phyloP scores from a whole-genome alignment of 2,888 invertebrate genomes.

The Rhagonycha lutea region DNA sequence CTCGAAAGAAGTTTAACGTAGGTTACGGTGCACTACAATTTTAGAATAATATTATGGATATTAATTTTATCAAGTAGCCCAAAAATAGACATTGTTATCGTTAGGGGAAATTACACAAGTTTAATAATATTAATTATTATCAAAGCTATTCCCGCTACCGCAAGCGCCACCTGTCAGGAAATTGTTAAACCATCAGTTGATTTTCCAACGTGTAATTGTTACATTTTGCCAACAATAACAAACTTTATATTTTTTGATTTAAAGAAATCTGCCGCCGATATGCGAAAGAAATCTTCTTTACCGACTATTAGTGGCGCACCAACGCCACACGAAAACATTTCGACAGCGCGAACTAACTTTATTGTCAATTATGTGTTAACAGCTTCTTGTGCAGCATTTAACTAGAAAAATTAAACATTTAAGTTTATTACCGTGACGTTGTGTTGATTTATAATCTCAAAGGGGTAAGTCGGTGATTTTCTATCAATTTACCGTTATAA shows the following conservation, averaged over 20 bases:
- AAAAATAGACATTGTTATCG: neutral
- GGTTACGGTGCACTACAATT: neutral
- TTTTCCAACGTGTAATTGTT: too few relatives aligned
- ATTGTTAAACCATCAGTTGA: too few relatives aligned
- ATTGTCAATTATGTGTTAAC: conserved; percentile 17
- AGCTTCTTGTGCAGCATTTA: conserved; percentile 11
- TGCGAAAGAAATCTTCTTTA: neutral
- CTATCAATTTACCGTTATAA: neutral
- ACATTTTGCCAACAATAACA: too few relatives aligned
- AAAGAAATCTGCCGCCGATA: neutral
- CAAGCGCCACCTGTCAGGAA: neutral
- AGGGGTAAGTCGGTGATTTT: neutral
- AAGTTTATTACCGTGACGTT: neutral
- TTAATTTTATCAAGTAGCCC: neutral
- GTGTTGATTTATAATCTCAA: neutral
- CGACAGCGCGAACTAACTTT: conserved; percentile 13
- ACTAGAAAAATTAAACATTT: conserved; percentile 8
- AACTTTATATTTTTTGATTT: too few relatives aligned
- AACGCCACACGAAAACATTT: conserved; percentile 25
- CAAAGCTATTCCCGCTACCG: neutral
- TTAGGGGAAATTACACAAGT: neutral
- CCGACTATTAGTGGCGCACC: neutral
- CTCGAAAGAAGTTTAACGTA: neutral
- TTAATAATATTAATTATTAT: neutral
- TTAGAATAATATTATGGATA: neutral